Conservation (phyloP, 92 coral and sea anemone species). For the Actinernus sp. region DNA sequence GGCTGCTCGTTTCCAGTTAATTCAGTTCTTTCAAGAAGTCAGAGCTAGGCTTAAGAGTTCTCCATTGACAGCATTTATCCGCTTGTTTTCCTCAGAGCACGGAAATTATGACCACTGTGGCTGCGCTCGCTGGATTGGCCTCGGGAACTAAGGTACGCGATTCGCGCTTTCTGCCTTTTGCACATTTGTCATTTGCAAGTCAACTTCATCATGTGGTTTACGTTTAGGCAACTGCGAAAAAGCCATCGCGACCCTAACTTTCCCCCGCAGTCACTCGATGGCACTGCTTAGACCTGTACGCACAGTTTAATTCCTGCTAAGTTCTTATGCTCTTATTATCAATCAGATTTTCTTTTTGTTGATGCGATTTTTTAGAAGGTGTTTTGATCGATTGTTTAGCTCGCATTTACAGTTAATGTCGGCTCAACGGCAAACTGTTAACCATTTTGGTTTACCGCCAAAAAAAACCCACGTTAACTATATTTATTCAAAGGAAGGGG, state of each 20-base stretch:
- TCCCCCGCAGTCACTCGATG: background rate
- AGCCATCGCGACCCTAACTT: slow-evolving; percentile 38
- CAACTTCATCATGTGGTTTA: background rate
- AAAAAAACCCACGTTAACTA: too few relatives aligned
- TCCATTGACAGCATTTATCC: slow-evolving; percentile 17
- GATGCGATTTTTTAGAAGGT: too few relatives aligned
- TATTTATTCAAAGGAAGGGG: too few relatives aligned
- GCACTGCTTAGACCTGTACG: too few relatives aligned
- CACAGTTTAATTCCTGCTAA: too few relatives aligned
- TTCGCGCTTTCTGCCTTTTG: background rate
- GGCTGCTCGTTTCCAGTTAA: background rate
- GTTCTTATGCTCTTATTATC: too few relatives aligned
- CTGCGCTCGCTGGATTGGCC: slow-evolving; percentile 93
- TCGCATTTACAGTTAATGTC: too few relatives aligned
- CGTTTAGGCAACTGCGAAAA: slow-evolving; percentile 54
- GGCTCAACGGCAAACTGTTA: too few relatives aligned
- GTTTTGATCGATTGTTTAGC: too few relatives aligned
- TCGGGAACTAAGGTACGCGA: slow-evolving; percentile 84
- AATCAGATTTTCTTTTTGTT: too few relatives aligned
- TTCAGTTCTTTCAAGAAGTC: slow-evolving; percentile 1
- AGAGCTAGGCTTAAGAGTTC: slow-evolving; percentile 16
- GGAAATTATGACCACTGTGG: slow-evolving; percentile 96
- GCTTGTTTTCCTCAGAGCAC: slow-evolving; percentile 48
- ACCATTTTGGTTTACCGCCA: too few relatives aligned
- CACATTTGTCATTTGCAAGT: background rate